These are phyloP conservation scores for Potamilus streckersoni DNA, from an alignment of 1,140 invertebrate species.

Conservation along the genomic window DNA sequence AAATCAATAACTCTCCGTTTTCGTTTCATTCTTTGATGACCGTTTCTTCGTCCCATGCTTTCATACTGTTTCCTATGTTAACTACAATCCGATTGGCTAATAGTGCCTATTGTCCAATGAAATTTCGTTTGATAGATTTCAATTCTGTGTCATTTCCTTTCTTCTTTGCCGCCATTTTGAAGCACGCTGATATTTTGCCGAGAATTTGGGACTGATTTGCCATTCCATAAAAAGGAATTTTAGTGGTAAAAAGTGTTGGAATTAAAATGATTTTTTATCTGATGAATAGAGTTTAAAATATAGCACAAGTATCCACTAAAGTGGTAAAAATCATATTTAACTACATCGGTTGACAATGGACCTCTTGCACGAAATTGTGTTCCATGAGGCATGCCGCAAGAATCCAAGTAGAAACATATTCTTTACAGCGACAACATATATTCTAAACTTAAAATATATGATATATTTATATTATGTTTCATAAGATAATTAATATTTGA, in stretches of 20 bases:
- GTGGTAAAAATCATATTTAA: too few relatives aligned
- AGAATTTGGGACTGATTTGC: too few relatives aligned
- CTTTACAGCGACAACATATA: too few relatives aligned
- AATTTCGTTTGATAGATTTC: background rate
- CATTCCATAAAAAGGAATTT: background rate
- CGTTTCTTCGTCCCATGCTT: background rate
- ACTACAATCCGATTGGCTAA: background rate
- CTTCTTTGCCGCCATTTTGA: conserved; percentile 22
- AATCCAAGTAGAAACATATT: too few relatives aligned
- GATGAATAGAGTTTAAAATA: conserved; percentile 1
- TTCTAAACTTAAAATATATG: too few relatives aligned
- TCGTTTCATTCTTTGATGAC: conserved; percentile 1
- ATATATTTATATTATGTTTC: too few relatives aligned
- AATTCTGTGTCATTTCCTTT: conserved; percentile 9
- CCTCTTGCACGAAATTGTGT: too few relatives aligned
- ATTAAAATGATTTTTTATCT: background rate
- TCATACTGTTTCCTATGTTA: too few relatives aligned
- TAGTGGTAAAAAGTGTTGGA: conserved; percentile 1
- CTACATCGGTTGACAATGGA: too few relatives aligned
- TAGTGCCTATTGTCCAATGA: conserved; percentile 1
- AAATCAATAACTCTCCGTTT: conserved; percentile 21
- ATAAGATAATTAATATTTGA: too few relatives aligned
- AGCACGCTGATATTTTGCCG: conserved; percentile 15
- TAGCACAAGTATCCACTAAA: background rate
- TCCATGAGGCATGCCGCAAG: too few relatives aligned